Percentiles rank a stretch among this genome's conserved stretches.
phyloP scores from a whole-genome alignment of 2,797 vertebrate species.

The Lepus townsendii region DNA sequence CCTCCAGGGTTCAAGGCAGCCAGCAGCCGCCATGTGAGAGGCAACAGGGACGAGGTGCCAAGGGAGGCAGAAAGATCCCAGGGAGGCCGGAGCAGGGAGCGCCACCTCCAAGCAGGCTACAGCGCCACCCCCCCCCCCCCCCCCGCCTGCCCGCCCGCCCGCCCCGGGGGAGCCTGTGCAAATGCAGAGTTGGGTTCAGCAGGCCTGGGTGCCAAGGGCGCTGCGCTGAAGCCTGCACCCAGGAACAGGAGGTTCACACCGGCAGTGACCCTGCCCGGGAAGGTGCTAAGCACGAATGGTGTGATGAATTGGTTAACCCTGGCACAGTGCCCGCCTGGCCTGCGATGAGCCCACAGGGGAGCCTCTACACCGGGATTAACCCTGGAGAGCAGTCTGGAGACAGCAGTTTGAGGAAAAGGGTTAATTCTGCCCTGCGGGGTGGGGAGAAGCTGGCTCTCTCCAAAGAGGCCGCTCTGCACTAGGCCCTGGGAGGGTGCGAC shows the following conservation, averaged over 20 bases:
- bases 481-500: constrained; percentile 26
- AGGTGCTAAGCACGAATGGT: background rate
- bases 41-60: background rate
- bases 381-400: background rate
- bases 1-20: background rate
- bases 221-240: background rate
- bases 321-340: background rate
- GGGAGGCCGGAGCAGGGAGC: background rate
- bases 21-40: background rate
- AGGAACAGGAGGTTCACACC: no score
- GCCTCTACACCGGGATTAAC: background rate
- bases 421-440: background rate
- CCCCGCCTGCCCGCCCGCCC: no score
- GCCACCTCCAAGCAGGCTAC: no score
- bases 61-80: background rate
- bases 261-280: background rate
- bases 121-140: no score
- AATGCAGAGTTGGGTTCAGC: background rate
- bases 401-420: background rate
- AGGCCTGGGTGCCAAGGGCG: background rate
- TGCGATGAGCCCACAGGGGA: background rate
- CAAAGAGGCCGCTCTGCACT: background rate
- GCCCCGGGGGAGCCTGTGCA: no score
- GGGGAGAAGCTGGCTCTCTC: background rate
- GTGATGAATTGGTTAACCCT: background rate